A percentile compares a stretch with the other conserved stretches of the same genome.
Conservation (phyloP, 1,140 invertebrate species). For the Hermetia illucens region DNA sequence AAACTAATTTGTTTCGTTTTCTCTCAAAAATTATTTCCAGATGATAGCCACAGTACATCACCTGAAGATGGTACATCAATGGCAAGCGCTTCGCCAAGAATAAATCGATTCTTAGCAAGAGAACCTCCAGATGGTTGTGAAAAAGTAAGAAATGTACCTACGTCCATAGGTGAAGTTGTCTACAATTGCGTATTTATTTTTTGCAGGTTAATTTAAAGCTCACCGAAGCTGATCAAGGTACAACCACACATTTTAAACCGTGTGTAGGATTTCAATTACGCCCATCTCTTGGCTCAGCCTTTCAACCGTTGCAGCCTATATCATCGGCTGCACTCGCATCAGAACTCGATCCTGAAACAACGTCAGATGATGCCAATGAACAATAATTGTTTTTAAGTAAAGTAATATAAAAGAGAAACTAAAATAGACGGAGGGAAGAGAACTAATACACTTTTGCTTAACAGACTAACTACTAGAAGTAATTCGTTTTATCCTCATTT, state of each 20-base stretch:
- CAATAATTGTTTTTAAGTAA: neutral
- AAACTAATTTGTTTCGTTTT: too few relatives aligned
- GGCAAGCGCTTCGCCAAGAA: conserved; percentile 59
- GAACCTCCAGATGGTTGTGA: conserved; percentile 83
- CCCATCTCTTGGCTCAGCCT: conserved; percentile 67
- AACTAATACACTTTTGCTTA: too few relatives aligned
- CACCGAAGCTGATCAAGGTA: conserved; percentile 20
- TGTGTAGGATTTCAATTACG: conserved; percentile 60
- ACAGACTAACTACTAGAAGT: too few relatives aligned
- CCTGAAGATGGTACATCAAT: conserved; percentile 17
- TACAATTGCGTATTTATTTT: conserved; percentile 11
- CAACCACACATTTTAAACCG: conserved; percentile 38
- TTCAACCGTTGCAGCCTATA: conserved; percentile 56
- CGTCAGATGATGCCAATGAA: neutral
- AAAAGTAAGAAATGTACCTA: conserved; percentile 36
- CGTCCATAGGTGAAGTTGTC: conserved; percentile 8
- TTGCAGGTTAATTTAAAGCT: conserved; percentile 3
- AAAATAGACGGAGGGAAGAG: too few relatives aligned
- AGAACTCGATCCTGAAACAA: conserved; percentile 15
- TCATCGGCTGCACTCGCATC: conserved; percentile 33
- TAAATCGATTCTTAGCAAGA: conserved; percentile 67
- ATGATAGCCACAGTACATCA: conserved; percentile 10
- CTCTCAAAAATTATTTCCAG: too few relatives aligned
- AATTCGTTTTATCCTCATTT: too few relatives aligned
- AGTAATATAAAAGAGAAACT: neutral